Conservation (phyloP, 2,113 vertebrate genomes). For the Amazona guildingii region DNA sequence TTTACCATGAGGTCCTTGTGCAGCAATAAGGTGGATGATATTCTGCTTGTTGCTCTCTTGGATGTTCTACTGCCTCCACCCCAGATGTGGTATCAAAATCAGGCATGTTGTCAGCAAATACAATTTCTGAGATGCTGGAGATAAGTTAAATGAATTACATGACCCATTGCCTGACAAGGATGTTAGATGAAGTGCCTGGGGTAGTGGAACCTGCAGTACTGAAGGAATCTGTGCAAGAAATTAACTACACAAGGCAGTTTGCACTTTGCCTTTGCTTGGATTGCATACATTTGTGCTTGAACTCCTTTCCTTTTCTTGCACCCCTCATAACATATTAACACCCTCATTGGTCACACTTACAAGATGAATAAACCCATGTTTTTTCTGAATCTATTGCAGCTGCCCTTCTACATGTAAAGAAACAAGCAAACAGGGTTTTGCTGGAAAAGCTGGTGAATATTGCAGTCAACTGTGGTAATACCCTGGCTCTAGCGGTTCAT, state of each 20-base stretch:
- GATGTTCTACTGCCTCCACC: neutral
- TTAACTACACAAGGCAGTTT: neutral
- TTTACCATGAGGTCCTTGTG: neutral
- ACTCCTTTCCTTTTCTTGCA: neutral
- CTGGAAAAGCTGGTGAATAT: neutral
- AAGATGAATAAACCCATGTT: neutral
- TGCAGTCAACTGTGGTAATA: neutral
- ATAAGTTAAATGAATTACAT: neutral
- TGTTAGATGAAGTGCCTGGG: neutral
- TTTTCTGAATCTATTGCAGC: neutral
- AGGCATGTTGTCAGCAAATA: neutral
- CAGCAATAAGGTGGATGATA: neutral
- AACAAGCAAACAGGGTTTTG: neutral
- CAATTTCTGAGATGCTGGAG: neutral
- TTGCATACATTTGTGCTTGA: neutral
- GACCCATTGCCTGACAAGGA: neutral
- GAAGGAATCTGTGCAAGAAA: neutral
- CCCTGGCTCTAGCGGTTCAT: neutral
- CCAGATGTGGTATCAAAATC: neutral
- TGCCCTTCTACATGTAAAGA: neutral
- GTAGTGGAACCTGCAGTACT: neutral
- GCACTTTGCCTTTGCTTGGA: neutral
- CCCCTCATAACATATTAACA: neutral
- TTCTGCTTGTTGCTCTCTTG: neutral
- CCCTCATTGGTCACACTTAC: neutral